Base-by-base conservation (phyloP, 2,113 vertebrate species). In the Corapipo altera region DNA sequence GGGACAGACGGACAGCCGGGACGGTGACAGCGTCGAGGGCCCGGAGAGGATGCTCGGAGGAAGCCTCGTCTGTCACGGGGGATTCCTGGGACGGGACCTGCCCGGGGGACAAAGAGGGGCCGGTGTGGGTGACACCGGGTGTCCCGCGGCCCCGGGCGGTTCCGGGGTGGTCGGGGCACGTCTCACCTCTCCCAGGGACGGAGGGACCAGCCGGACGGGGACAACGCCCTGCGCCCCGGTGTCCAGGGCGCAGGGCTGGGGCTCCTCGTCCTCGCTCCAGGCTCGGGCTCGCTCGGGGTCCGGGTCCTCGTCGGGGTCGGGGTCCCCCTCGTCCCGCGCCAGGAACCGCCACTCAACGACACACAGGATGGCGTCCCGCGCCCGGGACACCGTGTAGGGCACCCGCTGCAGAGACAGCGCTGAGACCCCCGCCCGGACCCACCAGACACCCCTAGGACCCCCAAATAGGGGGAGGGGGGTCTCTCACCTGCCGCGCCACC, bases 221-320 rank as follows among this genome's bases (percentile, higher is more conserved):
- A 98, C 95, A 4, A 96, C 97, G 37, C 98, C 98, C 88, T 96
- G 95, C 1, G 98, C 97, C 98, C 98, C 99, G n/a, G 97, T 79
- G 64, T 99, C 98, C 0, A 59, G 71, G 8, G 27, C 2, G 8
- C 95, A 49, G 6, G 97, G 86, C 28, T 49, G 2, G 7, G 99
- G 98, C 76, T 98, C 98, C n/a, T 97, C 91, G 1, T 97, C 97
- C 84, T 97, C 93, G 1, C 39, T 84, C 93, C 94, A 95, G 3
- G 41, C 3, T 16, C 67, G 55, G 26, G 55, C 67, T 15, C 76
- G 43, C 19, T 88, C 76, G 26, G 43, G 35, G 13, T 57, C 67
- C 41, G 58, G n/a, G n/a, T 37, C n/a, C n/a, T 65, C 80, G 4
- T 87, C 37, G 32, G 80, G 88, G 3, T 78, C 83, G 17, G 26